A percentile compares a stretch with the other conserved stretches of the same genome.
These are phyloP conservation scores for Dinocampus coccinellae DNA, from an alignment of 2,888 invertebrate species.

Conservation along the genomic window DNA sequence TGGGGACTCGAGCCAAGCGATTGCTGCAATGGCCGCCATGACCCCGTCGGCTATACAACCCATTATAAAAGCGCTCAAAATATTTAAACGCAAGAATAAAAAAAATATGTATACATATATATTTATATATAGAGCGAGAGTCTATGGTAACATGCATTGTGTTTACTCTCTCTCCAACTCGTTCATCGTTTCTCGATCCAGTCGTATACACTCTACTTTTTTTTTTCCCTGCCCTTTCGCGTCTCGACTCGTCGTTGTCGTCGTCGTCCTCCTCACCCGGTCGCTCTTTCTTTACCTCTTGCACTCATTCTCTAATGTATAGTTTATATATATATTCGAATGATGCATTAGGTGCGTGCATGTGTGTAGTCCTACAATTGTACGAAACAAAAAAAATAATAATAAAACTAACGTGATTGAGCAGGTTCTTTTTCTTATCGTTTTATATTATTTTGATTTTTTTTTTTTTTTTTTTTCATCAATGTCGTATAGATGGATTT, in stretches of 20 bases:
- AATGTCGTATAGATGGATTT: constrained; percentile 19
- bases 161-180: not conserved
- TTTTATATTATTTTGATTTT: not conserved
- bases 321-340: too few species aligned
- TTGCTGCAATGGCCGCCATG: constrained; percentile 18
- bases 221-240: not conserved
- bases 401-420: not conserved
- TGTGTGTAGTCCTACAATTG: too few species aligned
- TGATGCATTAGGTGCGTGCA: too few species aligned
- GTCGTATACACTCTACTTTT: constrained; percentile 18
- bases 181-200: constrained; percentile 25
- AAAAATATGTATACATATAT: not conserved
- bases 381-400: constrained; percentile 9
- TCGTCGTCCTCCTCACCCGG: not conserved
- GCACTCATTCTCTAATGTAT: constrained; percentile 24
- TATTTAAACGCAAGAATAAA: constrained; percentile 27
- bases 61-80: constrained; percentile 30
- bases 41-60: constrained; percentile 15
- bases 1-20: constrained; percentile 4
- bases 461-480: not conserved
- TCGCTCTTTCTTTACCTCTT: constrained; percentile 33
- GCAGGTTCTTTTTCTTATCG: constrained; percentile 46
- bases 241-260: not conserved
- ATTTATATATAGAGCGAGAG: not conserved
- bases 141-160: constrained; percentile 4